Percentiles rank a stretch among this genome's conserved stretches.
These are phyloP conservation scores for Solea senegalensis DNA, from an alignment of 2,113 vertebrate species.

Conservation along the genomic window DNA sequence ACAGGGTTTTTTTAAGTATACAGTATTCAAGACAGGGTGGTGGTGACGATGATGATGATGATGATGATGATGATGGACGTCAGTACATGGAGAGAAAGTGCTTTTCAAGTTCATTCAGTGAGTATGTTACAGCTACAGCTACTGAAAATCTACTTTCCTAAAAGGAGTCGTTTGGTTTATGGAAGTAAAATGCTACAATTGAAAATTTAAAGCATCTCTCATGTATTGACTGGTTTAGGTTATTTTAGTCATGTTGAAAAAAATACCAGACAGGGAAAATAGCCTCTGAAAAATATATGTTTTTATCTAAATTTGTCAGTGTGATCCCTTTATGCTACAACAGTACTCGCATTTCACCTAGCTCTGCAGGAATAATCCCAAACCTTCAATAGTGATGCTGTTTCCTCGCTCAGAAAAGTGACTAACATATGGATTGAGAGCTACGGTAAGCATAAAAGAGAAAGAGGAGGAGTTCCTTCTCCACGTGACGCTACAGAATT, in stretches of 20 bases:
- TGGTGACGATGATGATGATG: constrained; percentile 38
- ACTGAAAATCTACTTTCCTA: constrained; percentile 30
- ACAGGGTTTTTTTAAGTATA: constrained; percentile 51
- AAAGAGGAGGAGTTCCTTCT: constrained; percentile 44
- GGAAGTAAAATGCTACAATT: constrained; percentile 58
- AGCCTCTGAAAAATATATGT: constrained; percentile 25
- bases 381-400: constrained; percentile 26
- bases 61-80: constrained; percentile 51
- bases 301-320: constrained; percentile 4
- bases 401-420: constrained; percentile 28
- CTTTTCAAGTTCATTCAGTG: constrained; percentile 55
- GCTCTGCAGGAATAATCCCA: constrained; percentile 29
- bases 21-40: constrained; percentile 55
- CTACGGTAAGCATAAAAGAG: constrained; percentile 21
- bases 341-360: constrained; percentile 6
- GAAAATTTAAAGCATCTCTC: constrained; percentile 39
- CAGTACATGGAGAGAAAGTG: constrained; percentile 60
- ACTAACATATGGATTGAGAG: constrained; percentile 19
- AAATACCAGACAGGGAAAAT: constrained; percentile 7
- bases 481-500: constrained; percentile 45
- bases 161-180: not conserved
- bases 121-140: constrained; percentile 52
- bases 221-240: constrained; percentile 9
- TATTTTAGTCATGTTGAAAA: constrained; percentile 23
- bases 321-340: constrained; percentile 40